Evolutionary conservation across 2,113 vertebrate genomes (phyloP), one percentile per base, ranked within the genome.

Genomic region (Narcine bancroftii): DNA sequence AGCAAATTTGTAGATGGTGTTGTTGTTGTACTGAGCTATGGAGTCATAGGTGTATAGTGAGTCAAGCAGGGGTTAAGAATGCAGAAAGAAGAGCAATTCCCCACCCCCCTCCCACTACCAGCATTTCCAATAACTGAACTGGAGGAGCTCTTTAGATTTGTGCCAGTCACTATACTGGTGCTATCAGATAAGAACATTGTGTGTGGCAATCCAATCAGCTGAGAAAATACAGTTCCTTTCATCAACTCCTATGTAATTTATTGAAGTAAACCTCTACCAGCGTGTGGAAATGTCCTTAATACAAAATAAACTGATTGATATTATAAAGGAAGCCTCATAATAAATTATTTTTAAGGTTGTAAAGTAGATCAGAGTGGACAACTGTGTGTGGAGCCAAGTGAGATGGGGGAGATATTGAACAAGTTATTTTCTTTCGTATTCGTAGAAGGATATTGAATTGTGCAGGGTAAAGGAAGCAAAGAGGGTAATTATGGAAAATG

Each of bases 101-200:
- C n/a, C n/a, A n/a, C n/a, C n/a, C 45, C 29, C 71, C 45, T 33
- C 63, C 39, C 89, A 91, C 89, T 91, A 91, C 89, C 89, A 91
- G 89, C 89, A 91, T 91, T 69, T 69, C 36, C 89, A 91, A 42
- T 19, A 69, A 39, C 42, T 33, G 89, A 91, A 47, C 63, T 26
- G 71, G 63, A 39, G 26, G 42, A 69, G 24, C 39, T 33, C 89
- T 91, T 91, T 71, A 45, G 33, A 66, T 33, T 24, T 69, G 89
- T 91, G 89, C 89, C 89, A 91, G 65, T 65, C 89, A 91, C 65
- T 91, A 91, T 69, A 71, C 65, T 33, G 39, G 9, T 71, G 89
- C 69, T 66, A 91, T 91, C 63, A 47, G 89, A 91, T 91, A 91
- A 91, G 89, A 91, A 5, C 89, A 47, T 71, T 60, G 89, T 91